Evolutionary conservation across 2,797 vertebrate genomes (phyloP).

Genomic region (Micromesistius poutassou): DNA sequence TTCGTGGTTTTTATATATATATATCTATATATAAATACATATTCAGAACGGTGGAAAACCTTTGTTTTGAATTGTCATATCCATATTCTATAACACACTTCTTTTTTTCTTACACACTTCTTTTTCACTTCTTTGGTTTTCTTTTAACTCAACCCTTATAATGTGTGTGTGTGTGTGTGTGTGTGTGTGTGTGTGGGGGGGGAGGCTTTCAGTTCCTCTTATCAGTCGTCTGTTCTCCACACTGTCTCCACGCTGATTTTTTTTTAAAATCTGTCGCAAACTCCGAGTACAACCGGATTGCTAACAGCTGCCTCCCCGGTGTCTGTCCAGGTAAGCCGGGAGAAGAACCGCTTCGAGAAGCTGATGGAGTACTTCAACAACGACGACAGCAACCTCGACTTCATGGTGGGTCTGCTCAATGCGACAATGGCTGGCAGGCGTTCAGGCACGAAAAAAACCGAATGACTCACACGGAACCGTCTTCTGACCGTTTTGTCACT

Average conservation of each 20-base stretch:
- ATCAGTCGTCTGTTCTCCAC: neutral
- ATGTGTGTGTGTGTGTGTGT: neutral
- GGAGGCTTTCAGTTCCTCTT: no score
- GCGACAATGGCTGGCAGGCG: neutral
- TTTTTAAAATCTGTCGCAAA: neutral
- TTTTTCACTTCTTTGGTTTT: no score
- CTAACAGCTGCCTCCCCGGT: neutral
- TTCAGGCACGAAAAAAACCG: neutral
- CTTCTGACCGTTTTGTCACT: neutral
- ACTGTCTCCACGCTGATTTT: neutral
- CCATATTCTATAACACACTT: no score
- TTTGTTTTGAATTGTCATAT: no score
- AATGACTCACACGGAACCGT: neutral
- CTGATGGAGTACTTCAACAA: conserved; percentile 93
- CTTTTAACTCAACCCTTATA: no score
- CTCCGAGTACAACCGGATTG: no score
- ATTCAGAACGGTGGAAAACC: no score
- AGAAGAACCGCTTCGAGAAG: conserved; percentile 93
- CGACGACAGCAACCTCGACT: conserved; percentile 95
- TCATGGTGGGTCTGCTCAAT: conserved; percentile 82
- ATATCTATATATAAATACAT: no score
- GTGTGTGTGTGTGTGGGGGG: neutral
- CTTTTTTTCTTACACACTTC: no score
- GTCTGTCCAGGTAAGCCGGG: conserved; percentile 83
- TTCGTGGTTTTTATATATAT: no score